Base-by-base conservation (phyloP, 92 coral and sea anemone genomes). In the Ricordea florida region DNA sequence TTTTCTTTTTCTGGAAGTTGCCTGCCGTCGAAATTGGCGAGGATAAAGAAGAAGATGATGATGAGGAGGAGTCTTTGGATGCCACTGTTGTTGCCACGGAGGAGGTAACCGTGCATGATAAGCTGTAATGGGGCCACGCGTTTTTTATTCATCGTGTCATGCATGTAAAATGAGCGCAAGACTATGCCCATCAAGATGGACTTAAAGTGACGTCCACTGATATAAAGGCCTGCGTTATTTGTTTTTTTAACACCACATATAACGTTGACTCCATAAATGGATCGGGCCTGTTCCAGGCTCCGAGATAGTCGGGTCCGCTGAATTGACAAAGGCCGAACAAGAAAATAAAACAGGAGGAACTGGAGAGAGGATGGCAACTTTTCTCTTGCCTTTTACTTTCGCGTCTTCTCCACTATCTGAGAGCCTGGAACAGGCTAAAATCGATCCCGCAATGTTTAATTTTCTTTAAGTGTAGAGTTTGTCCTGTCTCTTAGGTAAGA, bases 1-100 rank as follows among this genome's bases (percentile, higher is more conserved):
- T 27, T 81, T 57, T 3, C 79, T 64, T 21, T 57, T 69, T 41
- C 69, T 66, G 30, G 74, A 31, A 6, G 76, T 85, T 30, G 57
- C 46, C 72, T 55, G 69, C 29, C 15, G 36, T 52, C 35, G 36
- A 18, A 51, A 51, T 3, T 51, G 59, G 33, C 31, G 59, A 51
- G 26, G 59, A 51, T 14, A 24, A 25, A 24, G 21, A 18, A 51
- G 59, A 51, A 51, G 34, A 51, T 22, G 56, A 48, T 48, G 56
- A 48, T 0, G 56, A 51, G 21, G 59, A 51, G 59, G 59, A 51
- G 59, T 51, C 59, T 52, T 24, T 52, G 23, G 60, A 52, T 25
- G 60, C 27, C 37, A 52, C 60, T 9, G 60, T 52, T 25, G 60
- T 52, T 52, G 60, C 25, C 60, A 5, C 37, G 60, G 60, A 52